A percentile compares a stretch with the other conserved stretches of the same genome.
These are phyloP conservation scores for Plestiodon gilberti DNA, from an alignment of 2,113 vertebrate genomes.

Conservation along the genomic window DNA sequence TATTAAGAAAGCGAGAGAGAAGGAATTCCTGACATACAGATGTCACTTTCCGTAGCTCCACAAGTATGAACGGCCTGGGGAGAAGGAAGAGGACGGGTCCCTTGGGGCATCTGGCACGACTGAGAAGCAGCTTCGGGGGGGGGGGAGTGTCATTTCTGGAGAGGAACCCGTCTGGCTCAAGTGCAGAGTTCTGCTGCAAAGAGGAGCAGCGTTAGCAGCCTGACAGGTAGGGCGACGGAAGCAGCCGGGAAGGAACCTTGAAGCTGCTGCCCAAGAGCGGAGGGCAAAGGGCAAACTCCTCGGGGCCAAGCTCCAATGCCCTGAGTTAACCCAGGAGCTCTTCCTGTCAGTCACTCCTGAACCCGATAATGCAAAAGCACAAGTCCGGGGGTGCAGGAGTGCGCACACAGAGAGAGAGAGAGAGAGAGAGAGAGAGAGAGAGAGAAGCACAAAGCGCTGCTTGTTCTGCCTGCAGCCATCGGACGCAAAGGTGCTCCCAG, in stretches of 20 bases:
- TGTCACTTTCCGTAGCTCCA: background rate
- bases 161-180: background rate
- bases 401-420: too few relatives aligned
- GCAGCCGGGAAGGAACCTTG: too few relatives aligned
- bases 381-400: too few relatives aligned
- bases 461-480: background rate
- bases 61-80: background rate
- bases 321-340: background rate
- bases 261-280: background rate
- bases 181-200: too few relatives aligned
- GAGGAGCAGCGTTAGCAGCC: too few relatives aligned
- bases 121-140: rapidly evolving
- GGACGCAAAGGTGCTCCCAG: background rate
- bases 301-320: background rate
- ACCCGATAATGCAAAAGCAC: too few relatives aligned
- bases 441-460: background rate
- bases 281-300: background rate
- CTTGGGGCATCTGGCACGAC: background rate
- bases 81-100: background rate
- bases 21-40: background rate
- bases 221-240: too few relatives aligned
- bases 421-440: background rate
- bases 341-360: background rate
- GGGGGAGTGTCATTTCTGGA: background rate
- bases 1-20: background rate